These are phyloP conservation scores for Calyptomena viridis DNA, from an alignment of 2,113 vertebrate genomes.

Conservation along the genomic window DNA sequence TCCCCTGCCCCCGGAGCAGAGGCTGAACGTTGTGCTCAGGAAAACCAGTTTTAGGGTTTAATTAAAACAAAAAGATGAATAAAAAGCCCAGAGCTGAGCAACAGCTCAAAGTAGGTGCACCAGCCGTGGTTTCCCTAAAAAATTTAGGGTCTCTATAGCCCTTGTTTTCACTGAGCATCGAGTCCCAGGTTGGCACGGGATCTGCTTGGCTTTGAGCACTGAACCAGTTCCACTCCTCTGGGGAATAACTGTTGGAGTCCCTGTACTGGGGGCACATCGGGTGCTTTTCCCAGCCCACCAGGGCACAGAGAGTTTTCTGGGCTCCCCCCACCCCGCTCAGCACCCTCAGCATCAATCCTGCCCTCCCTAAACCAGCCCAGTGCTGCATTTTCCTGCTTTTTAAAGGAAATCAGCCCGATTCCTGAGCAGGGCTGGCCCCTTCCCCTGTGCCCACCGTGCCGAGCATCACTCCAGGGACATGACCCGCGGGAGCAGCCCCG, in stretches of 20 bases:
- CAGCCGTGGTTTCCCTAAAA: not conserved
- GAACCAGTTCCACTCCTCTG: not conserved
- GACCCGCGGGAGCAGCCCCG: fast-evolving
- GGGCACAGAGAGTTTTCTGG: not conserved
- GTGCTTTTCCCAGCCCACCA: not conserved
- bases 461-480: fast-evolving
- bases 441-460: fast-evolving
- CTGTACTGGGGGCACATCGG: fast-evolving
- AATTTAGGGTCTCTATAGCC: not conserved
- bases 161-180: not conserved
- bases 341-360: not conserved
- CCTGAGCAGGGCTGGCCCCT: not conserved
- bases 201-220: not conserved
- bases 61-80: not conserved
- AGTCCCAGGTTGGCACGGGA: not conserved
- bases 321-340: not conserved
- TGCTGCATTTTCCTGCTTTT: fast-evolving
- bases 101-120: not conserved
- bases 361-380: not conserved
- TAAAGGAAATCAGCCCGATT: not conserved
- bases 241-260: not conserved
- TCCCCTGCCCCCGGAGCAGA: not conserved
- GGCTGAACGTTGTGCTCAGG: not conserved
- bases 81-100: not conserved
- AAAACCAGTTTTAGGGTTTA: not conserved